These are phyloP conservation scores for Frieseomelitta varia DNA, from an alignment of 1,140 invertebrate species.

Conservation along the genomic window DNA sequence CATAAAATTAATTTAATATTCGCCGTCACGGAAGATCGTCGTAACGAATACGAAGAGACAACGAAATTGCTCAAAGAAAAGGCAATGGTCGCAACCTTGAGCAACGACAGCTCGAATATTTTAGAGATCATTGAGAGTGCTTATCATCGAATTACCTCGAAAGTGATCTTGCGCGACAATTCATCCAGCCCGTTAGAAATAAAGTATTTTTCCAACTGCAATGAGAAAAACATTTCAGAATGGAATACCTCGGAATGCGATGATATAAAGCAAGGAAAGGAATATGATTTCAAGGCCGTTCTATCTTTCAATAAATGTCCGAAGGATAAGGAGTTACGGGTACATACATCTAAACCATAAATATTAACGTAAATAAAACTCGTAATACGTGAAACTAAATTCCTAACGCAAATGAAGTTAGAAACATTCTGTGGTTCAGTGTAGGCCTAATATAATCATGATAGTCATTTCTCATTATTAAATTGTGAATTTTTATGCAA, in stretches of 20 bases:
- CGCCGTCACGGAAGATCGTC: slow-evolving; percentile 67
- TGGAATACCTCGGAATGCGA: slow-evolving; percentile 60
- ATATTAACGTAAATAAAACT: neutral
- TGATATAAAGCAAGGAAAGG: slow-evolving; percentile 58
- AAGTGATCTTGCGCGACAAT: slow-evolving; percentile 68
- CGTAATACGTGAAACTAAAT: too few species aligned
- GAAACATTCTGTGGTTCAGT: too few species aligned
- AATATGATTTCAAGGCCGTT: slow-evolving; percentile 66
- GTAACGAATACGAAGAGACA: slow-evolving; percentile 62
- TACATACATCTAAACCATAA: slow-evolving; percentile 4
- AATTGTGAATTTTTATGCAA: too few species aligned
- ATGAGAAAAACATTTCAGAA: neutral
- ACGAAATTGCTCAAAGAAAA: slow-evolving; percentile 63
- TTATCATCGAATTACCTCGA: slow-evolving; percentile 67
- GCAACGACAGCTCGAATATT: slow-evolving; percentile 70
- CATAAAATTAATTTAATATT: slow-evolving; percentile 70
- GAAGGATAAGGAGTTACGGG: slow-evolving; percentile 64
- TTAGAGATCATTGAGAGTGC: slow-evolving; percentile 68
- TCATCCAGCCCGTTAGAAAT: slow-evolving; percentile 55
- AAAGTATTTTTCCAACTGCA: slow-evolving; percentile 66
- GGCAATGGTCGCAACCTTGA: slow-evolving; percentile 63
- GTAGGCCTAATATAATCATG: too few species aligned
- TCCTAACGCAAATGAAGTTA: too few species aligned
- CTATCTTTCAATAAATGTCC: slow-evolving; percentile 66
- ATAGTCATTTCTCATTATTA: too few species aligned